Conservation (phyloP, 2,888 invertebrate species). For the Temnothorax ravouxi region DNA sequence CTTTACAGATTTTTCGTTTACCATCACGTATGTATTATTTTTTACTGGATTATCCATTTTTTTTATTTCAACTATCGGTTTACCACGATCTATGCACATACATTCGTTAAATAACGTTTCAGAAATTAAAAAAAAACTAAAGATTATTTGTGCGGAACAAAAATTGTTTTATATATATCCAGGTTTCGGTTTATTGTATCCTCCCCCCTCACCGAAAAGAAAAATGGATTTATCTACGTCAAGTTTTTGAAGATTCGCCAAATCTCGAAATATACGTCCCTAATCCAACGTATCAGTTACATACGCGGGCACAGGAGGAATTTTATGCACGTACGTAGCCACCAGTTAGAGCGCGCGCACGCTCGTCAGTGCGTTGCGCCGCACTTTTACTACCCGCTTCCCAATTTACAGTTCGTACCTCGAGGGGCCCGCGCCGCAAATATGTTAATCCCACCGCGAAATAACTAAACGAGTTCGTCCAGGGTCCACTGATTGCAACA, state of each 20-base stretch:
- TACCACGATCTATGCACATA: slow-evolving; percentile 1
- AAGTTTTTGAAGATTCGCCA: slow-evolving; percentile 3
- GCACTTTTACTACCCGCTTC: slow-evolving; percentile 41
- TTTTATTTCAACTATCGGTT: slow-evolving; percentile 46
- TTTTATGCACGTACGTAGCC: slow-evolving; percentile 49
- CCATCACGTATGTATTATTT: not conserved
- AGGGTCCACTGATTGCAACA: slow-evolving; percentile 74
- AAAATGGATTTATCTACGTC: not conserved
- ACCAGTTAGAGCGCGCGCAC: not conserved
- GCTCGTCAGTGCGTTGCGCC: slow-evolving; percentile 55
- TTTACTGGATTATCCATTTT: slow-evolving; percentile 33
- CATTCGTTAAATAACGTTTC: slow-evolving; percentile 30
- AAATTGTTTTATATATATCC: not conserved
- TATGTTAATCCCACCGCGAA: slow-evolving; percentile 79
- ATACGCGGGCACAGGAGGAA: not conserved
- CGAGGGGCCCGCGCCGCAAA: slow-evolving; percentile 72
- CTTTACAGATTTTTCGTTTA: slow-evolving; percentile 34
- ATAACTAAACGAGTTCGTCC: slow-evolving; percentile 78
- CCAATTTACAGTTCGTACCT: slow-evolving; percentile 76
- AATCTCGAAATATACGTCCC: not conserved
- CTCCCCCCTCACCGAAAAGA: not conserved
- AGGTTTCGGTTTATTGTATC: not conserved
- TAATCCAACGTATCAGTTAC: not conserved
- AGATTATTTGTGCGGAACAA: not conserved
- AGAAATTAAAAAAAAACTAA: not conserved